phyloP scores from a whole-genome alignment of 2,888 invertebrate species.

The Caenorhabditis sp. region DNA sequence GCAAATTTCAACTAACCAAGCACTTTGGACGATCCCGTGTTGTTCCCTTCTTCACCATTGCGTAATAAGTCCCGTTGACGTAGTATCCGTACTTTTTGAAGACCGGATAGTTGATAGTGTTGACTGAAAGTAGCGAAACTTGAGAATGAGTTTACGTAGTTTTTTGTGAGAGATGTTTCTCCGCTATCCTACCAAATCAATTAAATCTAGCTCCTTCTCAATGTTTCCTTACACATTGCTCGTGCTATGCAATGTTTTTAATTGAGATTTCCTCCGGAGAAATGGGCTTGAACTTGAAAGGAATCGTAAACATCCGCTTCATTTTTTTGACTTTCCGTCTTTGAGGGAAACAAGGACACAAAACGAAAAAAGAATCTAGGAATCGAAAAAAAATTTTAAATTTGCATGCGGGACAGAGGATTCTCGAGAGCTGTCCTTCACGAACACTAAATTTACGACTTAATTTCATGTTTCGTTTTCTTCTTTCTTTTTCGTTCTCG shows the following conservation, averaged over 20 bases:
- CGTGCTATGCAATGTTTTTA: slow-evolving; percentile 3
- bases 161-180: not conserved
- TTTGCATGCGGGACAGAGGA: slow-evolving; percentile 1
- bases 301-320: slow-evolving; percentile 1
- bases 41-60: slow-evolving; percentile 48
- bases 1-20: slow-evolving; percentile 23
- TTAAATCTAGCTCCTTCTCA: slow-evolving; percentile 31
- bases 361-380: not conserved
- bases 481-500: not conserved
- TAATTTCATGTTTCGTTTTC: slow-evolving; percentile 47
- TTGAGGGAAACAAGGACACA: not conserved
- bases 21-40: slow-evolving; percentile 37
- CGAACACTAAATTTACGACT: slow-evolving; percentile 51
- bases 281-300: not conserved
- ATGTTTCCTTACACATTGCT: slow-evolving; percentile 6
- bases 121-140: slow-evolving; percentile 26
- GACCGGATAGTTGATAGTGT: slow-evolving; percentile 52
- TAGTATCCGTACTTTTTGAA: slow-evolving; percentile 53
- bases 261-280: slow-evolving; percentile 6
- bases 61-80: slow-evolving; percentile 38
- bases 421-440: slow-evolving; percentile 31
- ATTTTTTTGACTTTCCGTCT: not conserved
- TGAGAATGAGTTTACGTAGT: not conserved
- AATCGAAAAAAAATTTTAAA: slow-evolving; percentile 14
- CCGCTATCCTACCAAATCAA: slow-evolving; percentile 14